These are phyloP conservation scores for Xestobium rufovillosum DNA, from an alignment of 2,888 invertebrate genomes.

Conservation along the genomic window DNA sequence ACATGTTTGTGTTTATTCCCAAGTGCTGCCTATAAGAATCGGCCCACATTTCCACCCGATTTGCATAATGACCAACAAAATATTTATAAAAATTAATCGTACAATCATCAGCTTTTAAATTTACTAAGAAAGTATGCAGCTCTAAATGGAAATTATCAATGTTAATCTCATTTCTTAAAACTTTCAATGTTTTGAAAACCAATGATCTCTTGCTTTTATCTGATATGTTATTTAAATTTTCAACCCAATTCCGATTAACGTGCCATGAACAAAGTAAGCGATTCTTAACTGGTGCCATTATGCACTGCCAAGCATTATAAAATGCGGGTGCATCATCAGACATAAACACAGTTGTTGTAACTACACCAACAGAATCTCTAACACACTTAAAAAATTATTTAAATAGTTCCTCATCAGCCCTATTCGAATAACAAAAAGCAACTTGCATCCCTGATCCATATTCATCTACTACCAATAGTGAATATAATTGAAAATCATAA, in stretches of 20 bases:
- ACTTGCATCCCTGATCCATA: constrained; percentile 14
- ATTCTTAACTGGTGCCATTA: constrained; percentile 10
- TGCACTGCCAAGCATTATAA: constrained; percentile 12
- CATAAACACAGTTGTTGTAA: constrained; percentile 11
- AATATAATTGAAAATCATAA: too few relatives aligned
- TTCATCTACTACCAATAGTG: constrained; percentile 13
- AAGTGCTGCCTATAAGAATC: constrained; percentile 15
- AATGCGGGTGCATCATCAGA: too few relatives aligned
- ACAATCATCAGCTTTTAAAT: constrained; percentile 11
- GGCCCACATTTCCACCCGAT: constrained; percentile 12
- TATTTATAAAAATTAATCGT: constrained; percentile 12
- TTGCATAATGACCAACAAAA: constrained; percentile 10
- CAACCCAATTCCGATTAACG: too few relatives aligned
- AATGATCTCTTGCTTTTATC: too few relatives aligned
- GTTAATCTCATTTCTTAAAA: constrained; percentile 14
- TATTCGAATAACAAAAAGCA: constrained; percentile 16
- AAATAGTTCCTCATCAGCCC: constrained; percentile 10
- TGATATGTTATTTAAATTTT: constrained; percentile 16
- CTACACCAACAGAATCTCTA: constrained; percentile 5
- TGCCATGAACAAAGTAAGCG: constrained; percentile 4
- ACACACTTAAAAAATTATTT: constrained; percentile 12
- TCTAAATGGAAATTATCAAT: constrained; percentile 8
- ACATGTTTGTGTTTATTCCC: too few relatives aligned
- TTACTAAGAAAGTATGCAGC: constrained; percentile 5
- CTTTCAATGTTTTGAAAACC: constrained; percentile 13